Conservation (phyloP, 2,888 invertebrate species). For the Tinea trinotella region DNA sequence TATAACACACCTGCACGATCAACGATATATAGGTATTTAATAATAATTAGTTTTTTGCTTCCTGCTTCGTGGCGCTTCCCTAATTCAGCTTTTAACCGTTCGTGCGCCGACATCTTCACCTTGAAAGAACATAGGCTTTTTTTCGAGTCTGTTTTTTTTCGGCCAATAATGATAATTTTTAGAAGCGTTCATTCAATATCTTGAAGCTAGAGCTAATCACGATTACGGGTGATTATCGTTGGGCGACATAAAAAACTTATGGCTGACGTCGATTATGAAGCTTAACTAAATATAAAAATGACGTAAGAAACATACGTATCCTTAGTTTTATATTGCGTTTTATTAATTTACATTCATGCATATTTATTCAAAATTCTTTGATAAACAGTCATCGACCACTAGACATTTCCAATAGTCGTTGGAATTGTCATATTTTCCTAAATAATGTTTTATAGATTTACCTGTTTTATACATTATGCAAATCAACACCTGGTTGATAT, state of each 20-base stretch:
- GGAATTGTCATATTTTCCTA: not conserved
- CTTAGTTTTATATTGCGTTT: slow-evolving; percentile 35
- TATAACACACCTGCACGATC: not conserved
- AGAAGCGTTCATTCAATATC: slow-evolving; percentile 57
- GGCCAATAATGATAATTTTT: slow-evolving; percentile 56
- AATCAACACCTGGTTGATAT: too few relatives aligned
- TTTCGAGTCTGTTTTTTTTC: slow-evolving; percentile 52
- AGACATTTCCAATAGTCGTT: not conserved
- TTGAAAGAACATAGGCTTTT: slow-evolving; percentile 56
- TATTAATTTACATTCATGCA: slow-evolving; percentile 2
- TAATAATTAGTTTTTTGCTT: slow-evolving; percentile 29
- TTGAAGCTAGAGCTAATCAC: slow-evolving; percentile 54
- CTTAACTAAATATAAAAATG: slow-evolving; percentile 42
- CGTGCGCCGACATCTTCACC: slow-evolving; percentile 60
- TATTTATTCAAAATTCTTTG: slow-evolving; percentile 15
- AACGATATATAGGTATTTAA: slow-evolving; percentile 5
- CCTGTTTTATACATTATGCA: too few relatives aligned
- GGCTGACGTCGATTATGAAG: slow-evolving; percentile 40
- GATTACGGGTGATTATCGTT: slow-evolving; percentile 45
- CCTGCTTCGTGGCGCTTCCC: slow-evolving; percentile 57
- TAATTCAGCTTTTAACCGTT: slow-evolving; percentile 51
- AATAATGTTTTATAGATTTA: too few relatives aligned
- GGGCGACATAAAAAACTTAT: slow-evolving; percentile 33
- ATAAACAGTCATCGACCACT: not conserved
- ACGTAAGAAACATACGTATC: slow-evolving; percentile 44